phyloP scores from a whole-genome alignment of 64 coral and sea anemone species.

The Montipora efflorescens region DNA sequence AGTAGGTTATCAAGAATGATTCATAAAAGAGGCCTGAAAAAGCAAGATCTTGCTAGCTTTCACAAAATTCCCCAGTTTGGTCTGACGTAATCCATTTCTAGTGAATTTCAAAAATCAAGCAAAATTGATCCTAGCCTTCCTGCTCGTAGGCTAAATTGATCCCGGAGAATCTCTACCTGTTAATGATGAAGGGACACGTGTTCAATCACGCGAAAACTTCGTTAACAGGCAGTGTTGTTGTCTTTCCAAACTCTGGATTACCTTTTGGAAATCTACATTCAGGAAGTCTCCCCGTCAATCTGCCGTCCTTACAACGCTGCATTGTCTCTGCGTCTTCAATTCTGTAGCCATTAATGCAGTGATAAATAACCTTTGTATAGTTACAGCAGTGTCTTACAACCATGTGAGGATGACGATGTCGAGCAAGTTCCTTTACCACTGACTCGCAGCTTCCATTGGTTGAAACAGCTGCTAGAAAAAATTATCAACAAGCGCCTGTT shows the following conservation, averaged over 20 bases:
- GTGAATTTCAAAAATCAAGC: too few species aligned
- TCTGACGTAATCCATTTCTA: too few species aligned
- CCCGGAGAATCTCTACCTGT: too few species aligned
- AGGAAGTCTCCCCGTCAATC: constrained; percentile 55
- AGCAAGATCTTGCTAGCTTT: too few species aligned
- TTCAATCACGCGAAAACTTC: too few species aligned
- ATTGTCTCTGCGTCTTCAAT: constrained; percentile 36
- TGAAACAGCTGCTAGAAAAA: background rate
- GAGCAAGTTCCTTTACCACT: constrained; percentile 21
- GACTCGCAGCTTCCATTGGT: constrained; percentile 21
- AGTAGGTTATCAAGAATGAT: too few species aligned
- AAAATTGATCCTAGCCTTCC: too few species aligned
- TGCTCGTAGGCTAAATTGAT: too few species aligned
- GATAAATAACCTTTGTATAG: constrained; percentile 46
- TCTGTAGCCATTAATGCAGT: constrained; percentile 68
- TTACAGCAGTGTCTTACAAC: constrained; percentile 43
- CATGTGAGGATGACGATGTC: background rate
- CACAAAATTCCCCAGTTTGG: too few species aligned
- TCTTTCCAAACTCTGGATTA: background rate
- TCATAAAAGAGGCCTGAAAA: too few species aligned
- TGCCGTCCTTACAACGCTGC: constrained; percentile 45
- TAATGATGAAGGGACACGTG: too few species aligned
- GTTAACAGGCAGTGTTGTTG: background rate
- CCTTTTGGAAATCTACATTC: constrained; percentile 72
- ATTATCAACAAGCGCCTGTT: background rate